Conservation (phyloP, 2,113 vertebrate species). For the Actinemys pallida region DNA sequence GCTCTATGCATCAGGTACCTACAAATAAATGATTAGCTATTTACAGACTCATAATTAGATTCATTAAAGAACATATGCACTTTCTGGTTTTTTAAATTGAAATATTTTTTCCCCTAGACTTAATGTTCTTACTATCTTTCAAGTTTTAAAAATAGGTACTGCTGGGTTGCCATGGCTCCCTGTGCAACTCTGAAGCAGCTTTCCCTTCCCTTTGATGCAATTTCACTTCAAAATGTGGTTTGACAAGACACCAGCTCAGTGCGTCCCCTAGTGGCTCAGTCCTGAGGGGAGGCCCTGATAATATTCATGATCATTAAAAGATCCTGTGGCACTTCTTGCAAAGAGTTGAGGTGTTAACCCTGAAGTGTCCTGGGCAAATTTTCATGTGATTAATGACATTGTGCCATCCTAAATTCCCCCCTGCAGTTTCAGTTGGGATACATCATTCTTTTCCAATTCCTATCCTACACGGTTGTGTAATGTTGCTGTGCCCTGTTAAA, state of each 20-base stretch:
- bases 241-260: slow-evolving; percentile 50
- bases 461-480: not conserved
- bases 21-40: slow-evolving; percentile 1
- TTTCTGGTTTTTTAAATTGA: not conserved
- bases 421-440: not conserved
- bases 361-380: accelerated
- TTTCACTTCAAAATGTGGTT: not conserved
- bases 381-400: not conserved
- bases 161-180: slow-evolving; percentile 75
- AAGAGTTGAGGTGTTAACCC: not conserved
- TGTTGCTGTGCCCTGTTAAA: not conserved
- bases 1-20: slow-evolving; percentile 45
- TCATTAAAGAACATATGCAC: slow-evolving; percentile 26
- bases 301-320: not conserved
- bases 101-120: not conserved
- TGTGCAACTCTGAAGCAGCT: slow-evolving; percentile 48
- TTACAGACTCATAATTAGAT: slow-evolving; percentile 11
- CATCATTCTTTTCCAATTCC: not conserved
- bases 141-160: slow-evolving; percentile 81
- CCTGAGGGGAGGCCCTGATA: accelerated
- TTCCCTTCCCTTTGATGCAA: slow-evolving; percentile 44
- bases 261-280: slow-evolving; percentile 63
- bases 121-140: slow-evolving; percentile 73
- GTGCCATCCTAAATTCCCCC: not conserved
- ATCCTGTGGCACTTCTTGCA: not conserved